Conservation (phyloP, 2,113 vertebrate genomes). For the Ameiurus melas region DNA sequence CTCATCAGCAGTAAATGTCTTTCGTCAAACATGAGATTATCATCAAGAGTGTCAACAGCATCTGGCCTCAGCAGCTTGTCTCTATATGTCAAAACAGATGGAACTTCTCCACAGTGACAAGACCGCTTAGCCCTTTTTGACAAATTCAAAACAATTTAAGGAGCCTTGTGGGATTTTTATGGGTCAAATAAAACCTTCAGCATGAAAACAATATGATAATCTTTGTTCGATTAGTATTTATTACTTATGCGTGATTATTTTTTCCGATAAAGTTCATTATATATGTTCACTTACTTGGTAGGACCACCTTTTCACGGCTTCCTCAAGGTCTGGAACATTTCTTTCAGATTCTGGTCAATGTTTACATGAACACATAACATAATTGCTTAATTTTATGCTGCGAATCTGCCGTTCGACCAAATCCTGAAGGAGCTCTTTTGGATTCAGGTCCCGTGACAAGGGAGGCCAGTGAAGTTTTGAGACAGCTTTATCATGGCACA, state of each 20-base stretch:
- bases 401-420: neutral
- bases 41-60: neutral
- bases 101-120: neutral
- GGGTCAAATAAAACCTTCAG: too few relatives aligned
- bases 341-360: neutral
- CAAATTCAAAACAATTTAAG: neutral
- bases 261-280: neutral
- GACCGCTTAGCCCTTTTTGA: neutral
- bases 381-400: neutral
- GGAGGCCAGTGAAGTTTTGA: neutral
- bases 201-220: neutral
- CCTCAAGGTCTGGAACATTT: neutral
- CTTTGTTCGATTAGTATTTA: too few relatives aligned
- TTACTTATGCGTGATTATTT: neutral
- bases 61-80: neutral
- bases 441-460: neutral
- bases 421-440: neutral
- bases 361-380: neutral
- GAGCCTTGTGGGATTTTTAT: neutral
- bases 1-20: neutral
- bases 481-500: neutral
- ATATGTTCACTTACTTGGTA: neutral
- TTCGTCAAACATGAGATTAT: conserved; percentile 3
- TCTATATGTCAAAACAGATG: neutral
- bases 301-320: neutral